phyloP scores from a whole-genome alignment of 2,797 vertebrate genomes.

The Aplochiton taeniatus region DNA sequence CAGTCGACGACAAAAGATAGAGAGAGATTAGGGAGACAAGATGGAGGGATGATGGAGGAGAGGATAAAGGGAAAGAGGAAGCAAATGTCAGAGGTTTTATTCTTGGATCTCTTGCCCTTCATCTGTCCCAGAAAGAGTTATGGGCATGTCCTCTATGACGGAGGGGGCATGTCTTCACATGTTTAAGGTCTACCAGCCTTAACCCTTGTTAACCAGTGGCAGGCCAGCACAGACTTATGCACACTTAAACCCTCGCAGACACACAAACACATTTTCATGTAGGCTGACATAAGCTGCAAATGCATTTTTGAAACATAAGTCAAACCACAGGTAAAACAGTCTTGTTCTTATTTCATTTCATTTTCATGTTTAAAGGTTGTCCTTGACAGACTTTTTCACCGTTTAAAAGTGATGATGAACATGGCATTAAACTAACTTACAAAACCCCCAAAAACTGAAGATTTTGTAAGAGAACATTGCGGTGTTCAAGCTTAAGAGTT shows the following conservation, averaged over 20 bases:
- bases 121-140: slow-evolving; percentile 40
- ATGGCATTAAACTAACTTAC: no score
- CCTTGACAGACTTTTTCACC: no score
- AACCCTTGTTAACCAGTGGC: slow-evolving; percentile 5
- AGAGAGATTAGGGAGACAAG: neutral
- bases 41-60: neutral
- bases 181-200: slow-evolving; percentile 22
- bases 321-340: no score
- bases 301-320: no score
- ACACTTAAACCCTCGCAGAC: slow-evolving; percentile 7
- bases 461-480: no score
- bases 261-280: no score
- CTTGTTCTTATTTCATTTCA: no score
- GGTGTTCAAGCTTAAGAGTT: no score
- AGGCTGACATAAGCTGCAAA: no score
- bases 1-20: neutral
- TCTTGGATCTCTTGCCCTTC: slow-evolving; percentile 36
- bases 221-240: slow-evolving; percentile 19
- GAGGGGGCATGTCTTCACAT: slow-evolving; percentile 15
- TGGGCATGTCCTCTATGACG: slow-evolving; percentile 9
- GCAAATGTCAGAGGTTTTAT: slow-evolving; percentile 44
- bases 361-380: no score
- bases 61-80: slow-evolving; percentile 2
- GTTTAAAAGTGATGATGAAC: no score
- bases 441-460: no score